Percentiles rank a stretch among this genome's conserved stretches.
Conservation (phyloP, 2,888 invertebrate species). For the Mesorhabditis sp. region DNA sequence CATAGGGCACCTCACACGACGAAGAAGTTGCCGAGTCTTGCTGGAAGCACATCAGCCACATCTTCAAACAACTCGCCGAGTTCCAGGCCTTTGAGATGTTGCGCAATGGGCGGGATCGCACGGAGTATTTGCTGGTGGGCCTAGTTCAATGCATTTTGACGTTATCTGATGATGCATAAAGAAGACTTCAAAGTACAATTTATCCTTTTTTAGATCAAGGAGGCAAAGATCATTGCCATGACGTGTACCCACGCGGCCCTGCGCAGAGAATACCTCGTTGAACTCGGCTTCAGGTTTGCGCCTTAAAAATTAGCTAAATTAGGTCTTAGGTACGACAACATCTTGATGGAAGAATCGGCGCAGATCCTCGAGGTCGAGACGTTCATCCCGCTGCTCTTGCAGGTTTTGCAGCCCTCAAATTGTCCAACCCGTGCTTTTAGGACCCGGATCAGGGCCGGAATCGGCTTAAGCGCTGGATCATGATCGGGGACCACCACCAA, state of each 20-base stretch:
- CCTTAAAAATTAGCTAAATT: neutral
- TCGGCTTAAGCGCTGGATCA: slow-evolving; percentile 95
- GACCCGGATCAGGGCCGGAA: slow-evolving; percentile 94
- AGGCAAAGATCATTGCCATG: slow-evolving; percentile 99
- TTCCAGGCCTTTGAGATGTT: slow-evolving; percentile 95
- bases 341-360: slow-evolving; percentile 97
- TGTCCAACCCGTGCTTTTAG: slow-evolving; percentile 47
- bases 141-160: neutral
- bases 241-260: slow-evolving; percentile 99
- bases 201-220: slow-evolving; percentile 61
- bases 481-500: slow-evolving; percentile 99
- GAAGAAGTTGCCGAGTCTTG: slow-evolving; percentile 75
- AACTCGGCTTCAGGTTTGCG: slow-evolving; percentile 69
- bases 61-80: slow-evolving; percentile 94
- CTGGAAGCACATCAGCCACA: slow-evolving; percentile 85
- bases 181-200: neutral
- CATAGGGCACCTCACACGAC: slow-evolving; percentile 23
- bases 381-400: slow-evolving; percentile 93
- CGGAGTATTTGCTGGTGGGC: slow-evolving; percentile 87
- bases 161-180: slow-evolving; percentile 8
- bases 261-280: slow-evolving; percentile 87
- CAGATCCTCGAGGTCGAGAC: slow-evolving; percentile 99
- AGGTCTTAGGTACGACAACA: slow-evolving; percentile 73
- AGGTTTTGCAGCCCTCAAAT: slow-evolving; percentile 60
- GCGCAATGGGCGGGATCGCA: slow-evolving; percentile 87